Evolutionary conservation across 2,797 vertebrate genomes (phyloP), one percentile per base, ranked within the genome.

Genomic region (Sebastes alutus): DNA sequence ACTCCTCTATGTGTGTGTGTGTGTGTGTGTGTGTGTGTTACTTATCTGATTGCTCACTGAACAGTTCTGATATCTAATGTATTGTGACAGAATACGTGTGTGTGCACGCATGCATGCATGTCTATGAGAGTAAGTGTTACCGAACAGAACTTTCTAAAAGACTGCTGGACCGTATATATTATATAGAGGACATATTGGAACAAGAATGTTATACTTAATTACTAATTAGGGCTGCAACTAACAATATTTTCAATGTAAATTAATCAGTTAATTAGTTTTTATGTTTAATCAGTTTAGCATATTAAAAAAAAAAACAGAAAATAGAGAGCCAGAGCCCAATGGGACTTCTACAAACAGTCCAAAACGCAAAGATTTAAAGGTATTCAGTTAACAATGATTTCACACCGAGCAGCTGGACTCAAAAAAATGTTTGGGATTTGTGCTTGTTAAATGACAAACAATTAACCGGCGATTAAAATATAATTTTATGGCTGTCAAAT

Each of bases 61-160:
- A 64, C 76, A 81, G 46, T 83, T 83, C 75, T 72, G 71, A 81
- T 71, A 80, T 49, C 87, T 89, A 87, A 92, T 91, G 89, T 68
- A 78, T 86, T 86, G 76, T 86, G 91, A 91, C 82, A 89, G 71
- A 75, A 52, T 35, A 10, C 72, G 46, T 80, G 77, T 69, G 72
- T 70, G 58, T 68, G 66, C 29, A 38, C 35, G 12, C 30, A 23
- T 23, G 33, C 58, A 38, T 68, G 73, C 61, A 54, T 73, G 72
- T 63, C 30, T 77, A 14, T 1, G 14, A 62, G 42, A 67, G 60
- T 42, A 71, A 74, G 38, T 11, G 46, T 66, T 60, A 72, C 54
- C 55, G 33, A 70, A 69, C 52, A 66, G 52, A 87, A 79, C 75
- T 84, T 76, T 78, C 60, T 69, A 8, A 55, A 49, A 16, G 65